Evolutionary conservation across 2,113 vertebrate genomes (phyloP), one percentile per base, ranked within the genome.

Genomic region (Maccullochella peelii): DNA sequence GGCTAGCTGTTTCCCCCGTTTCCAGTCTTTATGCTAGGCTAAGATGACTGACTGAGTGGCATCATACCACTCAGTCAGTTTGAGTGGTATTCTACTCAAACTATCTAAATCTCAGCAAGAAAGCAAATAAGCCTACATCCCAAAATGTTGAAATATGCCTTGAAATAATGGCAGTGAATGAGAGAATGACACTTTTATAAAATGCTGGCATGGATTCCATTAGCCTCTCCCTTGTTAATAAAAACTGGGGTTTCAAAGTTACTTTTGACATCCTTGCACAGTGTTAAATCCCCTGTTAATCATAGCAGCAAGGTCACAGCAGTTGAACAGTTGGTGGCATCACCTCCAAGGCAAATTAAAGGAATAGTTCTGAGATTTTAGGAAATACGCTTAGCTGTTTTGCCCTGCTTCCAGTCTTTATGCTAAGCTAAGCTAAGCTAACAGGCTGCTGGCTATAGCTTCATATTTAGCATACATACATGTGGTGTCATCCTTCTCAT

Each of bases 161-260:
- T 73, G 65, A 27, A 49, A 59, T 67, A 30, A 62, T 55, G 38
- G 59, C 84, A 83, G 67, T 40, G 55, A 63, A 66, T 73, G 76
- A 62, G 30, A 72, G 16, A 52, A 57, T 47, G 25, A 61, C 25
- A 20, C 1, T 30, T 80, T 66, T 82, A 86, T 67, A 85, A 82
- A 90, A 86, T 82, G 83, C 85, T 88, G 86, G 83, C 84, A 68
- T 77, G 54, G 55, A 77, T 74, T 77, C 63, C 40, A 66, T 68
- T 42, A 65, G 61, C 23, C 73, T 70, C 4, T 42, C 11, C 50
- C 42, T 65, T 58, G 10, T 11, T 42, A 15, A 67, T 77, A 74
- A 77, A 77, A 71, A 59, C 55, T 42, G 27, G 27, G 23, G 52
- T 69, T 36, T 62, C 44, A 20, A 12, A 25, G 21, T 54, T 23